phyloP scores from a whole-genome alignment of 92 coral and sea anemone genomes.

The Metridium senile region DNA sequence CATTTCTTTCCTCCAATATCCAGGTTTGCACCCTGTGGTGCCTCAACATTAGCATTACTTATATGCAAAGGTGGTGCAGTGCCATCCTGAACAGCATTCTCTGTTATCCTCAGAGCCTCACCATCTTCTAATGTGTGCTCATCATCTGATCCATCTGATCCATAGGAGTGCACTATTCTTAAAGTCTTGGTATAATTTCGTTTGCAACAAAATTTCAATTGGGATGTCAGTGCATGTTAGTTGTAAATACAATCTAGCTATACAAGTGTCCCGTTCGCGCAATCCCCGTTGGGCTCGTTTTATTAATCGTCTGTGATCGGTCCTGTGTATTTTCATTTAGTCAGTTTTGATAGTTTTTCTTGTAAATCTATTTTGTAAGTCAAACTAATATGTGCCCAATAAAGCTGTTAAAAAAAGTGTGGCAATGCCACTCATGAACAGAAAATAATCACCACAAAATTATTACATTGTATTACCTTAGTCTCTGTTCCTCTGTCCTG shows the following conservation, averaged over 20 bases:
- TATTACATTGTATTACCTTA: conserved; percentile 23
- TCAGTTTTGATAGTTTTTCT: too few relatives aligned
- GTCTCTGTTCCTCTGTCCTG: conserved; percentile 48
- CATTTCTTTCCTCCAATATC: conserved; percentile 43
- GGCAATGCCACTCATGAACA: neutral
- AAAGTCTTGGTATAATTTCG: neutral
- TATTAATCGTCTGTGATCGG: too few relatives aligned
- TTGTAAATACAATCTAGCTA: neutral
- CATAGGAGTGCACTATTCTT: neutral
- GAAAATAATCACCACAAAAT: neutral
- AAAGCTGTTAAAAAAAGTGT: too few relatives aligned
- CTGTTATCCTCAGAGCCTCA: conserved; percentile 29
- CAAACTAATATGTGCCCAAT: too few relatives aligned
- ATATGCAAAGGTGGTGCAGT: conserved; percentile 25
- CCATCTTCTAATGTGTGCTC: neutral
- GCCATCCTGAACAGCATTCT: conserved; percentile 42
- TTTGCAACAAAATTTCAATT: neutral
- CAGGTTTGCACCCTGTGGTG: conserved; percentile 36
- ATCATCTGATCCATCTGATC: neutral
- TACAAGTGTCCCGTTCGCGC: neutral
- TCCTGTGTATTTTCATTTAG: too few relatives aligned
- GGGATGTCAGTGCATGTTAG: too few relatives aligned
- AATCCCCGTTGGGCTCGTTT: too few relatives aligned
- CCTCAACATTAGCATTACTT: neutral
- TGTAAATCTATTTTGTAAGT: too few relatives aligned